Percentiles rank a stretch among this genome's conserved stretches.
Evolutionary conservation across 2,888 invertebrate species (phyloP).

Genomic region (Vandiemenella viatica): DNA sequence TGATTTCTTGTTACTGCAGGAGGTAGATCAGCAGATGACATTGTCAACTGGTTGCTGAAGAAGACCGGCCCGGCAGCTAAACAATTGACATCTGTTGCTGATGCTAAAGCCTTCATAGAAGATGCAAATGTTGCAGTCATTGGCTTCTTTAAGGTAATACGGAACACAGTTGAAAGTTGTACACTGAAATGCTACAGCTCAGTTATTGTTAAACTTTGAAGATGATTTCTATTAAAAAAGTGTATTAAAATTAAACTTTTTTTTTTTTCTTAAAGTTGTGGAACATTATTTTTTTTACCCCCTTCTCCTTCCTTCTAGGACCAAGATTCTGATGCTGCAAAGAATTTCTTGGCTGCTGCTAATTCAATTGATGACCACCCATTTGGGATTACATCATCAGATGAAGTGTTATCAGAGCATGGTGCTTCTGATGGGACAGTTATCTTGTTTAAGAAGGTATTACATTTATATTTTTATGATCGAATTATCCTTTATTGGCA

Average conservation of each 20-base stretch:
- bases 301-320: too few species aligned
- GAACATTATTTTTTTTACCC: too few species aligned
- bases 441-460: conserved; percentile 83
- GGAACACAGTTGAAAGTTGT: too few species aligned
- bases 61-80: conserved; percentile 94
- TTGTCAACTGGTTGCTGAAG: conserved; percentile 86
- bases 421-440: conserved; percentile 65
- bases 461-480: too few species aligned
- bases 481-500: too few species aligned
- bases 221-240: too few species aligned
- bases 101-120: conserved; percentile 68
- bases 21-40: conserved; percentile 83
- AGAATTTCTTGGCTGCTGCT: conserved; percentile 69
- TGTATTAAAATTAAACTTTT: too few species aligned
- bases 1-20: conserved; percentile 33
- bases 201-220: too few species aligned
- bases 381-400: conserved; percentile 72
- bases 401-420: conserved; percentile 63
- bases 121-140: conserved; percentile 68
- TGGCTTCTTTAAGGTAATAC: conserved; percentile 66
- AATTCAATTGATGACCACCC: conserved; percentile 68
- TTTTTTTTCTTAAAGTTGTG: too few species aligned
- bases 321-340: conserved; percentile 59
- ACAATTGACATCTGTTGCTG: conserved; percentile 58
- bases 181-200: too few species aligned